Evolutionary conservation across 2,888 invertebrate species (phyloP), one percentile per base, ranked within the genome.

Genomic region (Caenorhabditis auriculariae): DNA sequence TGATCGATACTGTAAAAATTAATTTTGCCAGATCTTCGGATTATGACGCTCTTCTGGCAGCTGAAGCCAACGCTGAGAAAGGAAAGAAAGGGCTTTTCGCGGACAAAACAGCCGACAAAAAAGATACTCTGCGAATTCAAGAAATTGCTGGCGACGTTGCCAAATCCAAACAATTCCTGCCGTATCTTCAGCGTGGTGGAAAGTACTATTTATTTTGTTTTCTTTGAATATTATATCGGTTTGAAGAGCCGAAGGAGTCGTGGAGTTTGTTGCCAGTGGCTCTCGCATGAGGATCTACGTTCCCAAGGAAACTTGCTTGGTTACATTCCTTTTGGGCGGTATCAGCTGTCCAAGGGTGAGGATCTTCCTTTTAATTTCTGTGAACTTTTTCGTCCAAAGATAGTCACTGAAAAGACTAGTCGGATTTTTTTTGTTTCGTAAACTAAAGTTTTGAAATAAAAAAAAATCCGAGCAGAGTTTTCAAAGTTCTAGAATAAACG

Each of bases 261-360:
- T 95, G 3, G 98, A 99, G 82, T 98, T 94, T 82, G 92, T 98
- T 1, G 91, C 94, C 0, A 93, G 93, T 80, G 96, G 96, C 19
- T 94, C 96, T 0, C 87, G 98, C 43, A 85, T 96, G 80, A 88
- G 96, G 67, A 83, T 98, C 7, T 98, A 90, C 84, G 88, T 98
- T 71, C 92, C 94, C 2, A 92, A 93, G 83, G 94, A 92, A 78
- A 93, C 92, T 54, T 91, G 93, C 71, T 86, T 96, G 53, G 89
- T 96, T 53, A 96, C 95, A 4, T 93, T 98, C 86, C 86, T 98
- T 48, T 86, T 93, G 23, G 91, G 90, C 74, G 90, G 87, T 84
- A 81, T 75, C 62, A 69, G 62, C 54, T 75, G 72, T 42, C 76
- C 75, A 39, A 72, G 60, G 50, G 50, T 55, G 38, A 17, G 29